phyloP scores from a whole-genome alignment of 2,113 vertebrate species.

The Physeter macrocephalus region DNA sequence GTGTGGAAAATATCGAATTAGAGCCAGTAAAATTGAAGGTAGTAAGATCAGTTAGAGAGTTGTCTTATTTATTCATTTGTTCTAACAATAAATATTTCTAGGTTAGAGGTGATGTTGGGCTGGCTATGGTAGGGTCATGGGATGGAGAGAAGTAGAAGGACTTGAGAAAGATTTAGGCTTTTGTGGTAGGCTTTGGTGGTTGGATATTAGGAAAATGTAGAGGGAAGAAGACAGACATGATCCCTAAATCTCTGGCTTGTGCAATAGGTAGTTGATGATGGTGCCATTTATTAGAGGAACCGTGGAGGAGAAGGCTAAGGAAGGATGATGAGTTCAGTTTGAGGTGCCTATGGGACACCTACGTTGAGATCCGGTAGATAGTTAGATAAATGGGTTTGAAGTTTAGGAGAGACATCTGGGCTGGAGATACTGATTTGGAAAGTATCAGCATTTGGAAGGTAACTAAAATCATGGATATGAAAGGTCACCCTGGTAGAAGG shows the following conservation, averaged over 20 bases:
- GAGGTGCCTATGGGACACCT: neutral
- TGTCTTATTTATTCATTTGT: neutral
- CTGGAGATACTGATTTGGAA: neutral
- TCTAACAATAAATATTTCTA: conserved; percentile 29
- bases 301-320: neutral
- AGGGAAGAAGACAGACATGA: neutral
- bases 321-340: neutral
- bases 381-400: neutral
- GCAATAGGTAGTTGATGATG: neutral
- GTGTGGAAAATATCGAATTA: neutral
- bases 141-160: neutral
- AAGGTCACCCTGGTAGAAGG: neutral
- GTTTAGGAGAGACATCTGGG: neutral
- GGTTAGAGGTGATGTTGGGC: neutral
- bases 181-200: neutral
- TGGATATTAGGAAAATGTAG: neutral
- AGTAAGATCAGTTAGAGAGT: neutral
- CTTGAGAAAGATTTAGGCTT: neutral
- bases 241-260: neutral
- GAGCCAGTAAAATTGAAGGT: neutral
- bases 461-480: neutral
- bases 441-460: neutral
- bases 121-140: neutral
- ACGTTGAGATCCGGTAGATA: neutral
- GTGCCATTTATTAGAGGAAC: neutral